A percentile compares a stretch with the other conserved stretches of the same genome.
Conservation (phyloP, 2,797 vertebrate genomes). For the Urosaurus nigricauda region DNA sequence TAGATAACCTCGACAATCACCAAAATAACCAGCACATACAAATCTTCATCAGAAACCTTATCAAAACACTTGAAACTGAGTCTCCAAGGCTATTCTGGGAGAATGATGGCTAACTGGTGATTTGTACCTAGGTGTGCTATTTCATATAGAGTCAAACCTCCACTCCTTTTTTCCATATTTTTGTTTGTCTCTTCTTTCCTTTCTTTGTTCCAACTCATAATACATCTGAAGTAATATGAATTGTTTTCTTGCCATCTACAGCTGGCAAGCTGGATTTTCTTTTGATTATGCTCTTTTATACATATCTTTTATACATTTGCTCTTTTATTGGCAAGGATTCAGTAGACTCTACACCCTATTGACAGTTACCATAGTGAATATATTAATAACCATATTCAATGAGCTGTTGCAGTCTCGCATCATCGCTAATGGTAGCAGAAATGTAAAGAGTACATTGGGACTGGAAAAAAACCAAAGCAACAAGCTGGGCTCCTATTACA, state of each 20-base stretch:
- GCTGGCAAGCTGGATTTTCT: conserved; percentile 9
- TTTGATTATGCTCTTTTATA: conserved; percentile 29
- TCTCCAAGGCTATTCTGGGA: background rate
- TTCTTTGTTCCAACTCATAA: background rate
- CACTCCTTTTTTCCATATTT: background rate
- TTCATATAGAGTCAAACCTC: background rate
- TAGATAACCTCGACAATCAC: too few relatives aligned
- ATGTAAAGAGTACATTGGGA: background rate
- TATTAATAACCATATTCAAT: conserved; percentile 30
- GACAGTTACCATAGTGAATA: conserved; percentile 19
- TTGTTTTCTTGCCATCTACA: background rate
- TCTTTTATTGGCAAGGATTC: background rate
- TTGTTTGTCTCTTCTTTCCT: background rate
- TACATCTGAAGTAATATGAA: background rate
- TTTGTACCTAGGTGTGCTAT: background rate
- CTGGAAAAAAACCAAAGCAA: background rate
- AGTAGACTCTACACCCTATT: background rate
- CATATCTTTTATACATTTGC: conserved; percentile 23
- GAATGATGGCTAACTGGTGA: background rate
- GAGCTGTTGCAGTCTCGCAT: conserved; percentile 5
- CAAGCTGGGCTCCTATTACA: background rate
- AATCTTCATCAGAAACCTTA: background rate
- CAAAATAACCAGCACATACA: background rate
- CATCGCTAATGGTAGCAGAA: conserved; percentile 4
- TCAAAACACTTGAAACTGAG: background rate